A percentile compares a stretch with the other conserved stretches of the same genome.
These are phyloP conservation scores for Centruroides vittatus DNA, from an alignment of 1,140 invertebrate genomes.

Conservation along the genomic window DNA sequence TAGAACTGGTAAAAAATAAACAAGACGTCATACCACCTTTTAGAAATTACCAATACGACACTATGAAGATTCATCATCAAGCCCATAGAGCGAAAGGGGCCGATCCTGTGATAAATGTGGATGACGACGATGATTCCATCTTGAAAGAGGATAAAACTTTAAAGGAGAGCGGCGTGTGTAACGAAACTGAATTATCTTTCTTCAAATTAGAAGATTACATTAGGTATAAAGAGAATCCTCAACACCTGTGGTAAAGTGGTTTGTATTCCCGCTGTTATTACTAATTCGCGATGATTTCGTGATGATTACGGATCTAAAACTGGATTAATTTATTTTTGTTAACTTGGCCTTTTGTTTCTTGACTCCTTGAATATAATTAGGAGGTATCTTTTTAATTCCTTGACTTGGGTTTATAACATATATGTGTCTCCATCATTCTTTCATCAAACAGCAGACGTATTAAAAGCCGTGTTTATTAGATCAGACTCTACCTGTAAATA, in stretches of 20 bases:
- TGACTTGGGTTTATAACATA: too few species aligned
- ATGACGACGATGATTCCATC: conserved; percentile 23
- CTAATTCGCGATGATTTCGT: too few species aligned
- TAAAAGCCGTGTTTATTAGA: too few species aligned
- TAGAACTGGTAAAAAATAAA: conserved; percentile 16
- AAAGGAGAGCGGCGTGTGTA: conserved; percentile 19
- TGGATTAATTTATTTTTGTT: too few species aligned
- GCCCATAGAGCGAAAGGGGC: conserved; percentile 25
- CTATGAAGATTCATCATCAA: conserved; percentile 25
- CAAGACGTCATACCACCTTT: conserved; percentile 23
- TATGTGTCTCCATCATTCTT: too few species aligned
- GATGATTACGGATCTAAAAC: too few species aligned
- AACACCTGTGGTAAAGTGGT: neutral
- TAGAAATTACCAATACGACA: conserved; percentile 24
- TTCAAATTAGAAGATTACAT: conserved; percentile 27
- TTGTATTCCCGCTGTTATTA: too few species aligned
- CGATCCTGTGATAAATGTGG: conserved; percentile 25
- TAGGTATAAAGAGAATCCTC: neutral
- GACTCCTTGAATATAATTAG: too few species aligned
- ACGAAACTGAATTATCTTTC: conserved; percentile 30
- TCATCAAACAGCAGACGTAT: too few species aligned
- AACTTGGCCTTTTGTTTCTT: too few species aligned
- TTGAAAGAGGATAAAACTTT: conserved; percentile 19
- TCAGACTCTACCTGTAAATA: too few species aligned
- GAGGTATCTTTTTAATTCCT: too few species aligned